Evolutionary conservation across 2,888 invertebrate genomes (phyloP).

Genomic region (Lycocerus yunnanus): DNA sequence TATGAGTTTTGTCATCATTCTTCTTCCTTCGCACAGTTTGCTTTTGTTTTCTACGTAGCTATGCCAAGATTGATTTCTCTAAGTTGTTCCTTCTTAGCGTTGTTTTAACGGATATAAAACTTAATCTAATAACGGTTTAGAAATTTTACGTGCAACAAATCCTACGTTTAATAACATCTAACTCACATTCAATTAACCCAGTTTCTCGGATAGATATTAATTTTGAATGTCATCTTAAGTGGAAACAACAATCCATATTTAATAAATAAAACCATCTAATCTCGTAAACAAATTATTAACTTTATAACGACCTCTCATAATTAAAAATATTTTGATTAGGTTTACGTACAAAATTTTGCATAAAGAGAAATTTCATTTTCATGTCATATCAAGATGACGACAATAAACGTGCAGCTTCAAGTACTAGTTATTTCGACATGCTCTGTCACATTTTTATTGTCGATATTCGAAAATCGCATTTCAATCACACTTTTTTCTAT

Average conservation of each 20-base stretch:
- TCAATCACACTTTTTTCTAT: neutral
- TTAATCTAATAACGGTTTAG: neutral
- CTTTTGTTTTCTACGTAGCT: conserved; percentile 16
- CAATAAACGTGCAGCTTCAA: neutral
- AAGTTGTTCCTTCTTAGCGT: neutral
- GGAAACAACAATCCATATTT: neutral
- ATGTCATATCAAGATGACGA: neutral
- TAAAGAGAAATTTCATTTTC: neutral
- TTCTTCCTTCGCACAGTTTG: conserved; percentile 19
- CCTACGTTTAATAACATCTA: neutral
- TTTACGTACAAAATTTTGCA: neutral
- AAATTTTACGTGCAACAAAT: neutral
- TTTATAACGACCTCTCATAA: neutral
- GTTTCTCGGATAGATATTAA: neutral
- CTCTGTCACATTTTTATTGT: neutral
- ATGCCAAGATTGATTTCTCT: conserved; percentile 14
- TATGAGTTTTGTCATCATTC: conserved; percentile 36
- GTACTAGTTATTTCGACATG: neutral
- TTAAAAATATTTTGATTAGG: neutral
- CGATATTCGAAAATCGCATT: neutral
- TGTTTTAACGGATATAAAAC: neutral
- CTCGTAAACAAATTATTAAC: neutral
- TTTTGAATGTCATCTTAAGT: neutral
- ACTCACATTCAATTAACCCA: neutral
- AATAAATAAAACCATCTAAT: neutral